phyloP scores from a whole-genome alignment of 2,113 vertebrate species.

The Lagopus leucura region DNA sequence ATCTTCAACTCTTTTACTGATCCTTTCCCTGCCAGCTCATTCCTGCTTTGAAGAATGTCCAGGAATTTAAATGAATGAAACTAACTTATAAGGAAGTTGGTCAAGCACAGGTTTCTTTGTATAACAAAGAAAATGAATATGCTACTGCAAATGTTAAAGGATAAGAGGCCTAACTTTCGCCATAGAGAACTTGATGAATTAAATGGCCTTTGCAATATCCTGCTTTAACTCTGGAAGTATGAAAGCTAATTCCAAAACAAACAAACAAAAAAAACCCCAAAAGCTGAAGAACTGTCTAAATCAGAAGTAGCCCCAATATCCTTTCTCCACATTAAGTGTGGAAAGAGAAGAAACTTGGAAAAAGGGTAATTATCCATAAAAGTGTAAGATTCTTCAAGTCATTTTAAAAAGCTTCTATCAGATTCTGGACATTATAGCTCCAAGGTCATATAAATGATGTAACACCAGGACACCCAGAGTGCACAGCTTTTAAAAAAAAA shows the following conservation, averaged over 20 bases:
- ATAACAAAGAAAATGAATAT: background rate
- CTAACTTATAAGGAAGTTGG: background rate
- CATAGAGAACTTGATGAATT: background rate
- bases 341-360: background rate
- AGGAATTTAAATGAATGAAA: background rate
- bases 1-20: background rate
- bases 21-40: background rate
- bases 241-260: background rate
- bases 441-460: accelerated
- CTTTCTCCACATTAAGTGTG: background rate
- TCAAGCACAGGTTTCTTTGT: background rate
- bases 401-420: background rate
- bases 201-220: background rate
- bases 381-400: background rate
- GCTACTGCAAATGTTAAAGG: background rate
- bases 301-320: background rate
- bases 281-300: background rate
- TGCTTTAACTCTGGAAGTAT: background rate
- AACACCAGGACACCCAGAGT: accelerated
- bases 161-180: background rate
- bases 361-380: background rate
- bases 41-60: background rate
- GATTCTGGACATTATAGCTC: background rate
- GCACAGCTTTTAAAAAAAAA: background rate
- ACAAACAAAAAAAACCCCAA: background rate